Evolutionary conservation across 92 coral and sea anemone genomes (phyloP).

Genomic region (Palythoa heliodiscus): DNA sequence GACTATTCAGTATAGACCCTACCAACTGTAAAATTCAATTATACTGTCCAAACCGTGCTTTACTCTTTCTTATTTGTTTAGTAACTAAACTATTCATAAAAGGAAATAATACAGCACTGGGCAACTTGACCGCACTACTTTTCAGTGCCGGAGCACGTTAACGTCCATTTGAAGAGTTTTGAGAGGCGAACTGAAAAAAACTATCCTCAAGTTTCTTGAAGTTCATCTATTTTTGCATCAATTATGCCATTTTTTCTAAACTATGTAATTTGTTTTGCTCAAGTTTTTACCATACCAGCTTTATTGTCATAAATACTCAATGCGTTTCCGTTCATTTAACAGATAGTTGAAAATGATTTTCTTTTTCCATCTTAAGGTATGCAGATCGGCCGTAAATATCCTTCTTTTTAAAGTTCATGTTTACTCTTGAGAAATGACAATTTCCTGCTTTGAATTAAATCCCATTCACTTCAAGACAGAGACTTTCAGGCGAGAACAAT

Average conservation of each 20-base stretch:
- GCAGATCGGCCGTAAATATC: constrained; percentile 18
- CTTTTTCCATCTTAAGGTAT: constrained; percentile 8
- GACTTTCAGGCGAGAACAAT: background rate
- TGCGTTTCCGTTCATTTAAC: constrained; percentile 16
- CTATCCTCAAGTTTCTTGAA: no score
- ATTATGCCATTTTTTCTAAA: background rate
- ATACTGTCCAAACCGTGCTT: no score
- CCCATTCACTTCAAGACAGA: background rate
- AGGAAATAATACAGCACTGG: background rate
- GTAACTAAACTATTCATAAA: background rate
- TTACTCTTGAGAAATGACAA: constrained; percentile 38
- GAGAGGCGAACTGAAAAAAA: no score
- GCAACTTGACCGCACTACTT: no score
- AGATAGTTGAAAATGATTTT: constrained; percentile 17
- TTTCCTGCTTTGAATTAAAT: constrained; percentile 23
- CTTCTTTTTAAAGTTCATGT: background rate
- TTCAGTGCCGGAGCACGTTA: no score
- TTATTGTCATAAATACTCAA: constrained; percentile 1
- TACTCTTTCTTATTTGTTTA: background rate
- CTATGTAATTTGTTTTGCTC: no score
- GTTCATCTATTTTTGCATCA: background rate
- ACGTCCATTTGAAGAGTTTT: no score
- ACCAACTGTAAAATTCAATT: no score
- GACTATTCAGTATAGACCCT: no score
- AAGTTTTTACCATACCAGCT: background rate